Evolutionary conservation across 30 jellyfish, hydroid and myxozoan species (phyloP).

Genomic region (Morbakka virulenta): DNA sequence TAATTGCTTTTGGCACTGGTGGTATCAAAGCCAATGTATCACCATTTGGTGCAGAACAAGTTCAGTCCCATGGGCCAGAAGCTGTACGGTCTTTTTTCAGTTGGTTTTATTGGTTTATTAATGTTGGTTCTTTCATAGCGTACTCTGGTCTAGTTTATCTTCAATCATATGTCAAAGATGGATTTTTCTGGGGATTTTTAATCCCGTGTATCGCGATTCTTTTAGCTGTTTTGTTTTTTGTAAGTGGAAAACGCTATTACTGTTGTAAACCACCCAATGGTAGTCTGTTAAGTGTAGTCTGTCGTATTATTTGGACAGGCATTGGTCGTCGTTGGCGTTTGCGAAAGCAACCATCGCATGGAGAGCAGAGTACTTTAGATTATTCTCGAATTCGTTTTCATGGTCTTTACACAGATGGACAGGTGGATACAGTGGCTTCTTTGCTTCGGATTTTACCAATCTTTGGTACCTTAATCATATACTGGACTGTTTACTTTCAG

Average conservation of each 20-base stretch:
- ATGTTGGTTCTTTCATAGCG: constrained; percentile 81
- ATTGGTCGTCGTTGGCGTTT: constrained; percentile 19
- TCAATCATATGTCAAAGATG: constrained; percentile 29
- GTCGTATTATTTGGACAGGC: constrained; percentile 55
- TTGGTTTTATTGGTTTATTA: constrained; percentile 91
- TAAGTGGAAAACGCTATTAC: constrained; percentile 48
- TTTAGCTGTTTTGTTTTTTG: constrained; percentile 29
- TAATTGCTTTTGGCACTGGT: constrained; percentile 84
- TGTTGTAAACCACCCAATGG: constrained; percentile 77
- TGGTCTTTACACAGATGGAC: constrained; percentile 77
- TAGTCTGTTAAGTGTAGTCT: constrained; percentile 58
- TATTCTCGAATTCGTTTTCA: constrained; percentile 75
- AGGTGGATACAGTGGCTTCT: constrained; percentile 69
- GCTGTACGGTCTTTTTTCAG: constrained; percentile 75
- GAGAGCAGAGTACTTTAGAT: constrained; percentile 44
- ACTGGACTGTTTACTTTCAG: constrained; percentile 85
- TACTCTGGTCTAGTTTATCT: constrained; percentile 70
- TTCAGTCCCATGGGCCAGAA: constrained; percentile 57
- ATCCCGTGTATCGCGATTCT: constrained; percentile 52
- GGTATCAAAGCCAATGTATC: constrained; percentile 89
- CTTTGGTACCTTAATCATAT: constrained; percentile 46
- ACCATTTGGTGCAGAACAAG: constrained; percentile 92
- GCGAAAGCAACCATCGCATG: neutral
- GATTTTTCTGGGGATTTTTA: constrained; percentile 75
- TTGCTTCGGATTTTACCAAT: constrained; percentile 56